These are phyloP conservation scores for Melanotaenia pygmaea DNA, from an alignment of 2,797 vertebrate species.

Conservation along the genomic window DNA sequence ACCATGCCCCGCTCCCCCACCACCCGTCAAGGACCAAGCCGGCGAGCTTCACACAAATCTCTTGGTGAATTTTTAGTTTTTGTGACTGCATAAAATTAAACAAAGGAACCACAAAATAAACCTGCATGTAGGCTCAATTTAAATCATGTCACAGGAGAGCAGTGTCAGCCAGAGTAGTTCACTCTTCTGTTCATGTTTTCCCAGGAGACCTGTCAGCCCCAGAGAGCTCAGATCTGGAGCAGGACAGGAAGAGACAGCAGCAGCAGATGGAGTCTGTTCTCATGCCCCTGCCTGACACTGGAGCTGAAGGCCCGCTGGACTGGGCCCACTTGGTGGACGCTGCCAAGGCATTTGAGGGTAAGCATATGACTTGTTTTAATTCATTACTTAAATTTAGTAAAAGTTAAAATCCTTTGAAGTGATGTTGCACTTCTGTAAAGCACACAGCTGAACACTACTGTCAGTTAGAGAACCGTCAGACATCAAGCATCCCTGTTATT, in stretches of 20 bases:
- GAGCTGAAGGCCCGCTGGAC: constrained; percentile 91
- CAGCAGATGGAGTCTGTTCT: constrained; percentile 91
- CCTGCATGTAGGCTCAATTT: not conserved
- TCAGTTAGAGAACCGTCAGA: constrained; percentile 26
- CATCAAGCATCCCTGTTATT: constrained; percentile 39
- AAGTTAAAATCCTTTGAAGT: constrained; percentile 19
- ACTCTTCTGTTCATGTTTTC: not conserved
- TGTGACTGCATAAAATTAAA: not conserved
- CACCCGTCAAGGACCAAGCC: constrained; percentile 82
- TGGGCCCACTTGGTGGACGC: constrained; percentile 97
- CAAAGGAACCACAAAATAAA: not conserved
- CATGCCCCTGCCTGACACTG: constrained; percentile 93
- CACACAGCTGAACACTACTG: not conserved
- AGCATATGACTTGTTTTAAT: constrained; percentile 2
- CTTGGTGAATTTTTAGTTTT: constrained; percentile 81
- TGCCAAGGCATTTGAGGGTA: constrained; percentile 97
- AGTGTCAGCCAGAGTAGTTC: constrained; percentile 2
- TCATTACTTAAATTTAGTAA: not conserved
- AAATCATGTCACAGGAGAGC: not conserved
- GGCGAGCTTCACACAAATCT: constrained; percentile 92
- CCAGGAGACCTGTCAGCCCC: constrained; percentile 92
- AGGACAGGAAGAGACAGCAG: constrained; percentile 84
- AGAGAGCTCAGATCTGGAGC: constrained; percentile 89
- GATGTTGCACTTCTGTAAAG: not conserved
- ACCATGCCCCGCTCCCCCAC: constrained; percentile 90